Base-by-base conservation (phyloP, 2,888 invertebrate species). In the Laspeyria flexula region DNA sequence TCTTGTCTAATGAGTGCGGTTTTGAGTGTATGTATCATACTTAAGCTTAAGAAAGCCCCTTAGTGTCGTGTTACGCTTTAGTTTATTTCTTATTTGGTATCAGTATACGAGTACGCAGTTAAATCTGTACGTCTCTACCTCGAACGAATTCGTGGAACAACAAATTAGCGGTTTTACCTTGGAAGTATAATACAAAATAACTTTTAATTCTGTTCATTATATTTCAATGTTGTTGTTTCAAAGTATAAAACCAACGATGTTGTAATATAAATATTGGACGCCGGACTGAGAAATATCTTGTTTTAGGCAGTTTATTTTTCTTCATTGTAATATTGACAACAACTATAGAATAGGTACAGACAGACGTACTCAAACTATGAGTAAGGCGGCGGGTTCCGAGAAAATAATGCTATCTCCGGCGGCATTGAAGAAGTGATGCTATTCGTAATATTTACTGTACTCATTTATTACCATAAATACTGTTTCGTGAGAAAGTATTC, bases 1-100 rank as follows among this genome's bases (percentile, higher is more conserved):
- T 86, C 81, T 80, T 77, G 71, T 73, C 71, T 81, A 80, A 86
- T 78, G 77, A 76, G 77, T 70, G 75, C 51, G 77, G 78, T 68
- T 76, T 72, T 61, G 59, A 67, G 65, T 71, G 57, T 73, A 69
- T 63, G 65, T 78, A 69, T 71, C 72, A 74, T 67, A 41, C 53
- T 57, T 75, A 65, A 69, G 71, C 73, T 65, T 49, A 71, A 70
- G 71, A 67, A 74, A 71, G 60, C 73, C 75, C 76, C 73, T 75
- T 53, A 40, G 62, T 44, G 56, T 66, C 62, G 50, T 61, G 58
- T 67, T 63, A 47, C 49, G 38, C 55, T 46, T 29, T 42, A 44
- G 33, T 62, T 64, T 49, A 64, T 55, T 60, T 56, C 48, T 49
- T 38, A 53, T 45, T 47, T 33, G 35, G 16, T 11, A 23, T 43